Base-by-base conservation (phyloP, 2,888 invertebrate genomes). In the Phortica okadai region DNA sequence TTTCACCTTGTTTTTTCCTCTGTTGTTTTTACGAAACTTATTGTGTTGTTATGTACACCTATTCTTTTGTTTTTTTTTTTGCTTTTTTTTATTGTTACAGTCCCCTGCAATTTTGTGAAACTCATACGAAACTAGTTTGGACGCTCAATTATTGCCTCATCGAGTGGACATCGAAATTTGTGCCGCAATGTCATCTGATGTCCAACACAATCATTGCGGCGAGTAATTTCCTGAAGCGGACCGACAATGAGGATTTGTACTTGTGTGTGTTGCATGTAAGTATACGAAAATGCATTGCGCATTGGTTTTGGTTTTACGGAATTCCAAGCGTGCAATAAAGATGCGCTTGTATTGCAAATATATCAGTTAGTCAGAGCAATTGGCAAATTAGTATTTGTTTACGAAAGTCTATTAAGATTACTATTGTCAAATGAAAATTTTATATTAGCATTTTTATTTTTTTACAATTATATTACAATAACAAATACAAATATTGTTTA, bases 121-220 rank as follows among this genome's bases (percentile, higher is more conserved):
- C 94, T 81, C 95, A 96, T 88, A 93, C 94, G 75, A 92, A 95
- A 81, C 92, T 94, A 72, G 93, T 96, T 87, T 96, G 96, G 95
- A 93, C 95, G 44, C 91, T 95, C 72, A 94, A 95, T 73, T 96
- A 96, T 91, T 95, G 95, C 90, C 91, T 96, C 78, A 92, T 96
- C 84, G 96, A 96, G 91, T 94, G 94, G 88, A 92, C 95, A 54
- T 94, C 94, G 80, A 95, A 95, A 86, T 92, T 93, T 74, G 93
- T 93, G 80, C 92, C 93, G 74, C 94, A 94, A 80, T 91, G 93
- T 66, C 93, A 93, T 90, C 92, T 93, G 85, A 91, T 93, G 75
- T 92, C 93, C 25, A 93, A 92, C 75, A 93, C 94, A 66, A 91
- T 95, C 80, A 93, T 94, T 84, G 90, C 93, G 69, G 94, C 94